Evolutionary conservation across 2,888 invertebrate genomes (phyloP).

Genomic region (Heliconius aoede): DNA sequence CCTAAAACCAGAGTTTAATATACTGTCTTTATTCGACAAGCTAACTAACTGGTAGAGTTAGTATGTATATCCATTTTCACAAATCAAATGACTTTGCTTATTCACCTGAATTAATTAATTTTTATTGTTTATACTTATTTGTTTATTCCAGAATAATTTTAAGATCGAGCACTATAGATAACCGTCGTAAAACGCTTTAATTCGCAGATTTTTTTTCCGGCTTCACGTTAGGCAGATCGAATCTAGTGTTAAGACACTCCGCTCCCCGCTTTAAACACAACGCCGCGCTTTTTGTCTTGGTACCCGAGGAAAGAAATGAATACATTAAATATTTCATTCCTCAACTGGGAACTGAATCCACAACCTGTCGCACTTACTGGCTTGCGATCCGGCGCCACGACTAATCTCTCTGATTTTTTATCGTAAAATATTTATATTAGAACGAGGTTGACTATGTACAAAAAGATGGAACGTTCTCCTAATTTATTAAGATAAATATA

Average conservation of each 20-base stretch:
- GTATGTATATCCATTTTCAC: no score
- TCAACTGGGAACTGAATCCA: no score
- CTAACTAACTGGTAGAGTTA: neutral
- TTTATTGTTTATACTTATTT: slow-evolving; percentile 33
- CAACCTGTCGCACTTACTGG: no score
- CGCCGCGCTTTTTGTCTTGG: no score
- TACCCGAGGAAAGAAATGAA: no score
- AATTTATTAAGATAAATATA: slow-evolving; percentile 44
- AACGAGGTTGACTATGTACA: slow-evolving; percentile 30
- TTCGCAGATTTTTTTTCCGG: slow-evolving; percentile 25
- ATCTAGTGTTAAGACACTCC: no score
- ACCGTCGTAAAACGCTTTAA: slow-evolving; percentile 28
- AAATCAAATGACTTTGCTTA: slow-evolving; percentile 44
- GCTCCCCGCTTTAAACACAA: no score
- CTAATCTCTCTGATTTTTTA: no score
- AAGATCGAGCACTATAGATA: slow-evolving; percentile 43
- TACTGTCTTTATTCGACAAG: neutral
- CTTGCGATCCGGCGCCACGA: no score
- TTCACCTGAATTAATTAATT: slow-evolving; percentile 45
- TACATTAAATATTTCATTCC: no score
- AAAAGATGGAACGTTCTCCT: slow-evolving; percentile 31
- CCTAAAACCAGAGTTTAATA: neutral
- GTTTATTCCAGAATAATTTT: slow-evolving; percentile 36
- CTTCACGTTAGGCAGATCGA: no score
- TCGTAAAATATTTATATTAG: slow-evolving; percentile 34